phyloP scores from a whole-genome alignment of 2,797 vertebrate genomes.

The Rallus crepitans region DNA sequence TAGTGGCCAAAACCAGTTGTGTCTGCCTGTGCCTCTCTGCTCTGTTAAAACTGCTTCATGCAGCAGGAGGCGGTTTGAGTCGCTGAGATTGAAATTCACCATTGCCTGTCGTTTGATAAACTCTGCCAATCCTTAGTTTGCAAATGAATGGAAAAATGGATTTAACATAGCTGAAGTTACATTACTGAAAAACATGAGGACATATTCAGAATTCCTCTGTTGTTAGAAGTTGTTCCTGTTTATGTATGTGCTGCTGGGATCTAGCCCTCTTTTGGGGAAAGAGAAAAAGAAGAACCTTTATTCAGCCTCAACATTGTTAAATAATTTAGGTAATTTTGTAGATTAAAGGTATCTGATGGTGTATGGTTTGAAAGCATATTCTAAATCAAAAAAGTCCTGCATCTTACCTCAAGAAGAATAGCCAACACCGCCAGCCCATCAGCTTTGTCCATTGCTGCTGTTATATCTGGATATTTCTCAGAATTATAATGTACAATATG shows the following conservation, averaged over 20 bases:
- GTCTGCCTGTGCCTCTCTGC: background rate
- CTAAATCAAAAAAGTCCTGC: background rate
- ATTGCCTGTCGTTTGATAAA: background rate
- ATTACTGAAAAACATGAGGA: background rate
- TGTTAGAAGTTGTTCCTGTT: background rate
- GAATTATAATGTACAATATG: slow-evolving; percentile 97
- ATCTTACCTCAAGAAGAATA: slow-evolving; percentile 92
- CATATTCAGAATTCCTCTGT: background rate
- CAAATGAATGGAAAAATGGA: background rate
- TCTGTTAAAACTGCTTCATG: background rate
- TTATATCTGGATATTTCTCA: slow-evolving; percentile 86
- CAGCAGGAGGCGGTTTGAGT: background rate
- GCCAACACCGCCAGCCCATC: slow-evolving; percentile 93
- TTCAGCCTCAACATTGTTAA: background rate
- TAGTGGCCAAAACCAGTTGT: background rate
- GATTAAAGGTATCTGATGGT: background rate
- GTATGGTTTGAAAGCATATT: background rate
- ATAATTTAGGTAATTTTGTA: background rate
- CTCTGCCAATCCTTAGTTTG: background rate
- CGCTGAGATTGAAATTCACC: background rate
- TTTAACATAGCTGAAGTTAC: background rate
- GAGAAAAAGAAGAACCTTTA: background rate
- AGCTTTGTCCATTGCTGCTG: slow-evolving; percentile 85
- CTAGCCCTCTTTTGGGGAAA: background rate
- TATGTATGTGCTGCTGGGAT: background rate